Conservation (phyloP, 2,113 vertebrate species). For the Amphilophus citrinellus region DNA sequence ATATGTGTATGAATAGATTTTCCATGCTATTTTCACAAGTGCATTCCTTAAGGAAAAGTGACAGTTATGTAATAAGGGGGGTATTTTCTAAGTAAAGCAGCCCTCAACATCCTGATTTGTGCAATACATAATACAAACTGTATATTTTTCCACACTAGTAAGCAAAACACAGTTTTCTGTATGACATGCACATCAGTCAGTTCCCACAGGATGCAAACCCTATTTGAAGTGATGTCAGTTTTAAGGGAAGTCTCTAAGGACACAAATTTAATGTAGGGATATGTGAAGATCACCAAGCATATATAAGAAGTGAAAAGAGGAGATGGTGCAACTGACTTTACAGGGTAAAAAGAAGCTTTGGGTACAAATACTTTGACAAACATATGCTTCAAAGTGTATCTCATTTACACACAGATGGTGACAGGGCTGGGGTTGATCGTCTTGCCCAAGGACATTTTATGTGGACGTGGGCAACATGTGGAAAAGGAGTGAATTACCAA, state of each 20-base stretch:
- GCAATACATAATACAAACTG: conserved; percentile 31
- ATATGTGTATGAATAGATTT: conserved; percentile 3
- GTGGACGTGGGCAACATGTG: not conserved
- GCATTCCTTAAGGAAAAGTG: conserved; percentile 9
- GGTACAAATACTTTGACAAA: not conserved
- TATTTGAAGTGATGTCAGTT: conserved; percentile 31
- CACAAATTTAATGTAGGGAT: not conserved
- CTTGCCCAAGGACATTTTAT: not conserved
- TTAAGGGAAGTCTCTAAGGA: conserved; percentile 26
- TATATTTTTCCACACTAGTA: conserved; percentile 23
- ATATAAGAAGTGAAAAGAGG: conserved; percentile 4
- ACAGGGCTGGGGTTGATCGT: not conserved
- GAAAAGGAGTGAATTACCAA: not conserved
- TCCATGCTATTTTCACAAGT: conserved; percentile 1
- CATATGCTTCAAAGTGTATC: conserved; percentile 3
- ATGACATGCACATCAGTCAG: conserved; percentile 6
- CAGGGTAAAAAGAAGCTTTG: not conserved
- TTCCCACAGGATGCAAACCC: conserved; percentile 1
- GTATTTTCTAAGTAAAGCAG: not conserved
- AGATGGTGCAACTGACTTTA: not conserved
- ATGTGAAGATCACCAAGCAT: conserved; percentile 18
- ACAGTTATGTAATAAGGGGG: conserved; percentile 10
- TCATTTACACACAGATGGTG: not conserved
- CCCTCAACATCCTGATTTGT: conserved; percentile 1
- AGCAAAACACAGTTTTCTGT: conserved; percentile 8